These are phyloP conservation scores for Syngnathus floridae DNA, from an alignment of 2,113 vertebrate species.

Conservation along the genomic window DNA sequence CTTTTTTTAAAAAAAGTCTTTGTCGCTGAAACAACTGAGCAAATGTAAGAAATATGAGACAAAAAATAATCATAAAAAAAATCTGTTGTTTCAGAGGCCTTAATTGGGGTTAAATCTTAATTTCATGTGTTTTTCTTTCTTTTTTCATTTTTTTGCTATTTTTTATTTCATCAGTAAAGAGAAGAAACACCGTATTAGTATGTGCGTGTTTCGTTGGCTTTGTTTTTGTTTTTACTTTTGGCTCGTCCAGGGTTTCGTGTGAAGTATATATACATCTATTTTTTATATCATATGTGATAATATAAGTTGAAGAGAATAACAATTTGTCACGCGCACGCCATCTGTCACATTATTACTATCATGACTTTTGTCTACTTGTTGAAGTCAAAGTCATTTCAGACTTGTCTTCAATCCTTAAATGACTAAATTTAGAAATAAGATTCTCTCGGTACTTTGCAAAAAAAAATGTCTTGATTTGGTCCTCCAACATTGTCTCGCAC, in stretches of 20 bases:
- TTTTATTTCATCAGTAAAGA: constrained; percentile 53
- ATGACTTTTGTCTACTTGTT: constrained; percentile 57
- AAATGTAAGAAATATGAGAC: constrained; percentile 2
- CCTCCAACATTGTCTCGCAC: constrained; percentile 79
- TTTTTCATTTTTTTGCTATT: constrained; percentile 50
- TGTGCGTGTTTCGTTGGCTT: not conserved
- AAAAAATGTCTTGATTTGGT: constrained; percentile 65
- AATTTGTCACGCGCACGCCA: constrained; percentile 53
- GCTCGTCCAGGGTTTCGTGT: constrained; percentile 60
- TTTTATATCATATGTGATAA: constrained; percentile 69
- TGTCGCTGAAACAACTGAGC: constrained; percentile 59
- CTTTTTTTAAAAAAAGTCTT: constrained; percentile 60
- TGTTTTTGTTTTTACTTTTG: constrained; percentile 48
- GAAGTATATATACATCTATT: constrained; percentile 60
- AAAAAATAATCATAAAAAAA: not conserved
- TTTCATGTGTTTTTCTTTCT: constrained; percentile 17
- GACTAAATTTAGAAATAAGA: constrained; percentile 25
- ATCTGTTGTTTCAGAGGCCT: constrained; percentile 64
- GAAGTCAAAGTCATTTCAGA: not conserved
- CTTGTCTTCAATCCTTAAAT: constrained; percentile 4
- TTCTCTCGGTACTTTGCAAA: constrained; percentile 62
- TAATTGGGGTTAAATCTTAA: constrained; percentile 53
- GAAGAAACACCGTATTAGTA: not conserved
- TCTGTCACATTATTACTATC: constrained; percentile 66
- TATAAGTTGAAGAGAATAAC: constrained; percentile 68